These are phyloP conservation scores for Protomyctophum bolini DNA, from an alignment of 2,113 vertebrate genomes.

Conservation along the genomic window DNA sequence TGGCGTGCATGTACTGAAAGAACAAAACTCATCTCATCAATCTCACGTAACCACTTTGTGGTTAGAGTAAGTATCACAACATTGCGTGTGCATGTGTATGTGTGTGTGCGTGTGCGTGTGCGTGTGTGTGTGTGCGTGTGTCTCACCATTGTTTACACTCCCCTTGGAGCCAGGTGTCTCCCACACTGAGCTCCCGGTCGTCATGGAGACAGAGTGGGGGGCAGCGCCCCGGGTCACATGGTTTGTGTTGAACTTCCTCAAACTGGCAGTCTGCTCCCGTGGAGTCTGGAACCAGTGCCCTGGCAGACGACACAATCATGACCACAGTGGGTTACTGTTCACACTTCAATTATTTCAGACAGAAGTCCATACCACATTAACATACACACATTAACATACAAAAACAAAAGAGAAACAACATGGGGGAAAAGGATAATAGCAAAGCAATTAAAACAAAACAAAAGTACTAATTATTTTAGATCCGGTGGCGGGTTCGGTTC, in stretches of 20 bases:
- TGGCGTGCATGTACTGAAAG: conserved; percentile 85
- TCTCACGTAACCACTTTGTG: background rate
- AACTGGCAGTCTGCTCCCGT: conserved; percentile 74
- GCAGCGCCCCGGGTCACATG: conserved; percentile 80
- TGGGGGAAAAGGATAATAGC: too few species aligned
- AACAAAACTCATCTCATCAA: conserved; percentile 6
- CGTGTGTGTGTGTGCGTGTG: background rate
- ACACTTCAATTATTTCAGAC: too few species aligned
- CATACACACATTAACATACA: too few species aligned
- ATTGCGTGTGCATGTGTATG: background rate
- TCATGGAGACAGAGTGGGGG: conserved; percentile 83
- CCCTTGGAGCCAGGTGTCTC: conserved; percentile 86
- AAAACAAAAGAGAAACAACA: too few species aligned
- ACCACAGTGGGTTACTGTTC: background rate
- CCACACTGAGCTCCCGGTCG: conserved; percentile 69
- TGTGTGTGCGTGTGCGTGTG: background rate
- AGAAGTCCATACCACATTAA: too few species aligned
- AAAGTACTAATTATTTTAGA: too few species aligned
- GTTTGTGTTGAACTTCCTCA: conserved; percentile 82
- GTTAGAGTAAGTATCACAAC: background rate
- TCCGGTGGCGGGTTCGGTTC: background rate
- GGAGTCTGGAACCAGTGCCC: conserved; percentile 78
- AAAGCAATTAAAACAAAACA: too few species aligned
- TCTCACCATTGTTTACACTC: conserved; percentile 88
- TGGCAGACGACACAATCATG: conserved; percentile 33